Evolutionary conservation across 2,888 invertebrate genomes (phyloP).

Genomic region (Cephonodes hylas): DNA sequence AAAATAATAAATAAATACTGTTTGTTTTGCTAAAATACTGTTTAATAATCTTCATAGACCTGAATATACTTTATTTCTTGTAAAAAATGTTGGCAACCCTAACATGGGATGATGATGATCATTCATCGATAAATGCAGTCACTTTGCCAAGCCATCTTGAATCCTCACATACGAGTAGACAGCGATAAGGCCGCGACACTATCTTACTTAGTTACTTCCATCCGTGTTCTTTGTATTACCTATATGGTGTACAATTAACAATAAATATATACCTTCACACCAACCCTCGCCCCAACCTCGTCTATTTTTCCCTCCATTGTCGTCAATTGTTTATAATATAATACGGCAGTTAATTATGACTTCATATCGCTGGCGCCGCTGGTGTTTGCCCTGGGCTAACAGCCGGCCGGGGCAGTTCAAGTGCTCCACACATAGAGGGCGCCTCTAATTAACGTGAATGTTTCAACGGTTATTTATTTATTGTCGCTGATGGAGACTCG

Average conservation of each 20-base stretch:
- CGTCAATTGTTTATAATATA: constrained; percentile 1
- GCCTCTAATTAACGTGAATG: background rate
- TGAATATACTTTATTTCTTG: no score
- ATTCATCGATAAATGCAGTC: no score
- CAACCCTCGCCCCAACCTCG: background rate
- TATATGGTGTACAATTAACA: background rate
- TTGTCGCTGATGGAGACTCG: background rate
- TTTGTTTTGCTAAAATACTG: no score
- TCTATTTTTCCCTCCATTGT: background rate
- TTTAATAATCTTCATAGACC: no score
- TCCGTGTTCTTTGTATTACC: no score
- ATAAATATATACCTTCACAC: background rate
- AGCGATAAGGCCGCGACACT: no score
- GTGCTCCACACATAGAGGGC: background rate
- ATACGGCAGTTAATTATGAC: constrained; percentile 29
- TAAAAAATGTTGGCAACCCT: background rate
- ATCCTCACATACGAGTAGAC: no score
- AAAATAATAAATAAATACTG: no score
- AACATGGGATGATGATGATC: no score
- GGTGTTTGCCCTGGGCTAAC: constrained; percentile 30
- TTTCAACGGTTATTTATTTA: background rate
- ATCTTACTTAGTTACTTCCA: no score
- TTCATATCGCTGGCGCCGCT: constrained; percentile 23
- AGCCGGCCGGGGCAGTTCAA: constrained; percentile 10
- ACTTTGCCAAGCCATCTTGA: no score